These are phyloP conservation scores for Semotilus atromaculatus DNA, from an alignment of 2,797 vertebrate genomes.

Conservation along the genomic window DNA sequence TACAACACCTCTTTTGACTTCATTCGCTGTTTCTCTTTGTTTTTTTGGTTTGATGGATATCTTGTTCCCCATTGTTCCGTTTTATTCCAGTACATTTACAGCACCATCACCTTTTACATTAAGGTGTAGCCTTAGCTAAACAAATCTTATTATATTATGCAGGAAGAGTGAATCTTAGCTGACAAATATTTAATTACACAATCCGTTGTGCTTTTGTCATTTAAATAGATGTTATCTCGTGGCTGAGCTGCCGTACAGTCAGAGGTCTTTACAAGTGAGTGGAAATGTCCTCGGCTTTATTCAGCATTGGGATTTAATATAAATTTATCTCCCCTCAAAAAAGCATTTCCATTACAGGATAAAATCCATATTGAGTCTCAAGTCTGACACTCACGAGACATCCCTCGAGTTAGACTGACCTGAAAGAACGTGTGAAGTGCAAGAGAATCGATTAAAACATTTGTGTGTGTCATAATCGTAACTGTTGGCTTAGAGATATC, in stretches of 20 bases:
- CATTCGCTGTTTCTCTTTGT: conserved; percentile 21
- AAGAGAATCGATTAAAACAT: conserved; percentile 61
- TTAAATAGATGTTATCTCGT: conserved; percentile 24
- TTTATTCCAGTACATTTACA: background rate
- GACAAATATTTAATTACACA: conserved; percentile 72
- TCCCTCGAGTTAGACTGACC: conserved; percentile 56
- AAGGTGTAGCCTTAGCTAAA: conserved; percentile 7
- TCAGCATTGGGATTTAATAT: conserved; percentile 49
- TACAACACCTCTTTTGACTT: conserved; percentile 41
- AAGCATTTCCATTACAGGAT: conserved; percentile 58
- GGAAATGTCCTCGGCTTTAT: conserved; percentile 44
- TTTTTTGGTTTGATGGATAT: conserved; percentile 14
- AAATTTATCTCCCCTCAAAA: conserved; percentile 52
- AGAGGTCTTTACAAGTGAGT: conserved; percentile 42
- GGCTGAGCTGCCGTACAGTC: conserved; percentile 17
- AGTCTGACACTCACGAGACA: conserved; percentile 50
- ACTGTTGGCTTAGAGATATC: conserved; percentile 61
- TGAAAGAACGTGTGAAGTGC: conserved; percentile 55
- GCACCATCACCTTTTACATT: background rate
- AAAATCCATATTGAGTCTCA: conserved; percentile 54
- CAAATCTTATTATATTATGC: conserved; percentile 24
- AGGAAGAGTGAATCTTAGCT: conserved; percentile 34
- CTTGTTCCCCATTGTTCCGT: conserved; percentile 24
- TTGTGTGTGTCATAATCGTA: conserved; percentile 57
- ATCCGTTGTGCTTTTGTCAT: conserved; percentile 46